These are phyloP conservation scores for Darevskia mixta DNA, from an alignment of 2,797 vertebrate species.

Conservation along the genomic window DNA sequence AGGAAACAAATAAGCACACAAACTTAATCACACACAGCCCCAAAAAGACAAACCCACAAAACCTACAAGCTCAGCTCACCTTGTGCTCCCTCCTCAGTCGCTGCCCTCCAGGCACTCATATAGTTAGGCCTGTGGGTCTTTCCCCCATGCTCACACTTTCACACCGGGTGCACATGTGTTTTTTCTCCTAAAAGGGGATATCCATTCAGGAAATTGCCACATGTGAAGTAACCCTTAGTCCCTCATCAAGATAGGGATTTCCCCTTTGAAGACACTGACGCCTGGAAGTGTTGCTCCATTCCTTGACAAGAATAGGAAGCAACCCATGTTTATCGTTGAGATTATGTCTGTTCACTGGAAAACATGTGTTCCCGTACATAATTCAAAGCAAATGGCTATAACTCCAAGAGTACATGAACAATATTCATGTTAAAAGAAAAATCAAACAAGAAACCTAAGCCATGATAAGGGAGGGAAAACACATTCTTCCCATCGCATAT, in stretches of 20 bases:
- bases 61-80: too few relatives aligned
- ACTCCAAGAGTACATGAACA: neutral
- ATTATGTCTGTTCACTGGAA: neutral
- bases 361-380: neutral
- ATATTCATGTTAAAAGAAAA: neutral
- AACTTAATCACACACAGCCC: too few relatives aligned
- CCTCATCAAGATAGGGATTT: neutral
- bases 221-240: neutral
- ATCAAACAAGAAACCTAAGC: neutral
- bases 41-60: too few relatives aligned
- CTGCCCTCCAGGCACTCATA: too few relatives aligned
- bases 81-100: too few relatives aligned
- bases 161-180: neutral
- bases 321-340: too few relatives aligned
- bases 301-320: neutral
- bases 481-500: neutral
- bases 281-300: neutral
- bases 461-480: fast-evolving
- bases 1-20: too few relatives aligned
- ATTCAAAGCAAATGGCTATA: neutral
- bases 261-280: neutral
- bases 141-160: neutral
- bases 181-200: neutral
- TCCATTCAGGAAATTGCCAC: neutral
- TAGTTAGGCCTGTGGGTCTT: neutral